phyloP scores from a whole-genome alignment of 2,113 vertebrate species.

The Rissa tridactyla region DNA sequence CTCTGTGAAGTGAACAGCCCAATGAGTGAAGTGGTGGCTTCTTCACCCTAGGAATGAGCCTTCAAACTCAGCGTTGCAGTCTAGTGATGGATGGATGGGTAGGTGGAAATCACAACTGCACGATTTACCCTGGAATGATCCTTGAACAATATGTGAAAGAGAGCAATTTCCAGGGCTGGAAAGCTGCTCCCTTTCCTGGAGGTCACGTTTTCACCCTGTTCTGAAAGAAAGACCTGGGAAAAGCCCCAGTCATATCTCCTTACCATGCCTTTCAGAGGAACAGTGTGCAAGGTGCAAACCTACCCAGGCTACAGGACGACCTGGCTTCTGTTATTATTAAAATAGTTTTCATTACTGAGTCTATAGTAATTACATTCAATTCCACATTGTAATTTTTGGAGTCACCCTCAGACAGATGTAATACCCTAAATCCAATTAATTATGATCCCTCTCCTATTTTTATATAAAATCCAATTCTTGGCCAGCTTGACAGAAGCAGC shows the following conservation, averaged over 20 bases:
- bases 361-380: not conserved
- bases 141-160: not conserved
- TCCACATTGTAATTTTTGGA: not conserved
- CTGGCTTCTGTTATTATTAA: not conserved
- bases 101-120: not conserved
- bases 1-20: not conserved
- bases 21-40: not conserved
- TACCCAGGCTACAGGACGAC: not conserved
- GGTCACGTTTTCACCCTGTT: not conserved
- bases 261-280: not conserved
- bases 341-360: not conserved
- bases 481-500: not conserved
- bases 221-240: not conserved
- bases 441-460: not conserved
- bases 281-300: not conserved
- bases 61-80: not conserved
- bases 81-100: too few species aligned
- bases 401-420: not conserved
- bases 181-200: not conserved
- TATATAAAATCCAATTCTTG: not conserved
- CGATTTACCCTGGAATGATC: not conserved
- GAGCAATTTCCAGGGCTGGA: not conserved
- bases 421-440: not conserved
- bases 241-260: not conserved
- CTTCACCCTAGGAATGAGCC: not conserved